Evolutionary conservation across 2,113 vertebrate genomes (phyloP).

Genomic region (Apeltes quadracus): DNA sequence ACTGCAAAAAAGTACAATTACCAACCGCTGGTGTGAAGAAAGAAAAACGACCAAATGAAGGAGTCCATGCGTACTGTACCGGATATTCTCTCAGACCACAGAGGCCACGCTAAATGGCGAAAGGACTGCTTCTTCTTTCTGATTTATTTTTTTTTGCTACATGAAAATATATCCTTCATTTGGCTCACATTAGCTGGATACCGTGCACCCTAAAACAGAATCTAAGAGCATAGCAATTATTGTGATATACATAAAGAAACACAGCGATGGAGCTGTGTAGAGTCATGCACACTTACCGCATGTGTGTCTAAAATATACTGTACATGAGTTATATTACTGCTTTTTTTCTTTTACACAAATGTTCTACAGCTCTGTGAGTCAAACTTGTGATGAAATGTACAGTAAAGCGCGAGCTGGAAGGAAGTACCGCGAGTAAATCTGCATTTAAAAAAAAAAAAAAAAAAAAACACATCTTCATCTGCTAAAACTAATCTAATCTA

Average conservation of each 20-base stretch:
- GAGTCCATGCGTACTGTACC: constrained; percentile 59
- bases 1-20: constrained; percentile 50
- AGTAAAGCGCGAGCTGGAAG: constrained; percentile 46
- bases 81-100: constrained; percentile 63
- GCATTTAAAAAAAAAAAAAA: constrained; percentile 15
- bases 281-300: constrained; percentile 50
- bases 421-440: constrained; percentile 59
- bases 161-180: constrained; percentile 78
- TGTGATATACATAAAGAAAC: constrained; percentile 36
- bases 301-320: constrained; percentile 65
- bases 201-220: constrained; percentile 59
- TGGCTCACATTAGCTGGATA: constrained; percentile 74
- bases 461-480: constrained; percentile 45
- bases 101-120: constrained; percentile 55
- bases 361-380: constrained; percentile 65
- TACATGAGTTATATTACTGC: constrained; percentile 62
- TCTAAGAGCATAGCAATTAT: constrained; percentile 55
- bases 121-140: constrained; percentile 48
- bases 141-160: constrained; percentile 64
- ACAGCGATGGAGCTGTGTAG: constrained; percentile 37
- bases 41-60: constrained; percentile 50
- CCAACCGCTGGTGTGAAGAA: constrained; percentile 41
- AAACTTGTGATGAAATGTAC: constrained; percentile 63
- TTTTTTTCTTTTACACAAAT: constrained; percentile 59
- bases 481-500: constrained; percentile 59